Base-by-base conservation (phyloP, 1,140 invertebrate species). In the Nephotettix cincticeps region DNA sequence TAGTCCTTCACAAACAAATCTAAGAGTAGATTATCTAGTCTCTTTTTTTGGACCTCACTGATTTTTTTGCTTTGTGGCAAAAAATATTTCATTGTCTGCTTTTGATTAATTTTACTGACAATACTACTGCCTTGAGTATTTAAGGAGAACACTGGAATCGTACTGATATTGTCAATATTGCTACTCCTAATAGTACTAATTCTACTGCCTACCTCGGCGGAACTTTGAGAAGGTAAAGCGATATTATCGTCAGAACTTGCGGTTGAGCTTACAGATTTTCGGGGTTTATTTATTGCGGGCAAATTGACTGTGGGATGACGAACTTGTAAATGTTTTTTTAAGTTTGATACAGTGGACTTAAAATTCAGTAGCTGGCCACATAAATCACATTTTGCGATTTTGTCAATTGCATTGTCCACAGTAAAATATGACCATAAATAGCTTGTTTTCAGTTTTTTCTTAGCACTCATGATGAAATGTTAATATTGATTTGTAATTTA, bases 1-100 rank as follows among this genome's bases (percentile, higher is more conserved):
- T 63, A 28, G 63, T 65, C 63, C 51, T 67, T 75, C 2, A 14
- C 28, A 27, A 61, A 25, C n/a, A 61, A 27, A 25, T 29, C 13
- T 29, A 61, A 29, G 21, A 61, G 25, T 9, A 25, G 27, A 2
- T n/a, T 61, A 27, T 61, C 56, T 14, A 61, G 25, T 28, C 28
- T 25, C 28, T 29, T 28, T 61, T 27, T 61, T 14, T 61, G 21
- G 2, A 11, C 4, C 28, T 11, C 56, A 25, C 25, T 27, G 25
- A 61, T 61, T 11, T 61, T 61, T 61, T 28, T 61, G 23, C 4
- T 4, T 3, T n/a, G 47, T 3, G 47, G 17, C 23, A 19, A n/a
- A 54, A 54, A 54, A 9, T 4, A 9, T 6, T 19, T 54, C 6
- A 54, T 3, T 9, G 17, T 54, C n/a, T n/a, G n/a, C n/a, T n/a